Conservation (phyloP, 2,888 invertebrate species). For the Leptarthrus brevirostris region DNA sequence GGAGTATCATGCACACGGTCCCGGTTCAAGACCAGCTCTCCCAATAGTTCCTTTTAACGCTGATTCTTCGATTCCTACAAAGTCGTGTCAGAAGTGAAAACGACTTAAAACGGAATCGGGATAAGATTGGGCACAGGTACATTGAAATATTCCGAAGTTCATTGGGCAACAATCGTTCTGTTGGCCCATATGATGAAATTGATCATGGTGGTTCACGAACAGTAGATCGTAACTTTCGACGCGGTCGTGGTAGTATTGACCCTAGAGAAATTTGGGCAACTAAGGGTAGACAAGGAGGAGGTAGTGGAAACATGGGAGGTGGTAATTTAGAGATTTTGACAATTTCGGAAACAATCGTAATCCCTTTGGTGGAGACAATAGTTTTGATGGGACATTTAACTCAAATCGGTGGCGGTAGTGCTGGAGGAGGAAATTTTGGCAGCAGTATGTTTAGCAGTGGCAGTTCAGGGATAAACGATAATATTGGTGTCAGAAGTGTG, state of each 20-base stretch:
- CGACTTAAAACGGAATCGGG: too few relatives aligned
- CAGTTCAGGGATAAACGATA: slow-evolving; percentile 6
- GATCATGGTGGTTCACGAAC: slow-evolving; percentile 63
- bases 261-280: slow-evolving; percentile 49
- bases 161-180: slow-evolving; percentile 69
- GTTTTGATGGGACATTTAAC: slow-evolving; percentile 26
- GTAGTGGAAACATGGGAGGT: slow-evolving; percentile 61
- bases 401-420: slow-evolving; percentile 31
- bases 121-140: too few relatives aligned
- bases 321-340: slow-evolving; percentile 66
- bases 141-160: slow-evolving; percentile 97
- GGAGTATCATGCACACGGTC: too few relatives aligned
- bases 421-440: slow-evolving; percentile 41
- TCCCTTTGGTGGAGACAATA: slow-evolving; percentile 1
- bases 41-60: too few relatives aligned
- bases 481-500: too few relatives aligned
- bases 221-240: slow-evolving; percentile 59
- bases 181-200: slow-evolving; percentile 64
- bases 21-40: too few relatives aligned
- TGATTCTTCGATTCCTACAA: too few relatives aligned
- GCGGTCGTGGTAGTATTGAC: slow-evolving; percentile 10
- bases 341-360: slow-evolving; percentile 55
- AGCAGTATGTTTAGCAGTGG: slow-evolving; percentile 49
- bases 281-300: slow-evolving; percentile 58
- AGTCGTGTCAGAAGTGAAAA: too few relatives aligned